Conservation (phyloP, 2,113 vertebrate species). For the Takifugu bimaculatus region DNA sequence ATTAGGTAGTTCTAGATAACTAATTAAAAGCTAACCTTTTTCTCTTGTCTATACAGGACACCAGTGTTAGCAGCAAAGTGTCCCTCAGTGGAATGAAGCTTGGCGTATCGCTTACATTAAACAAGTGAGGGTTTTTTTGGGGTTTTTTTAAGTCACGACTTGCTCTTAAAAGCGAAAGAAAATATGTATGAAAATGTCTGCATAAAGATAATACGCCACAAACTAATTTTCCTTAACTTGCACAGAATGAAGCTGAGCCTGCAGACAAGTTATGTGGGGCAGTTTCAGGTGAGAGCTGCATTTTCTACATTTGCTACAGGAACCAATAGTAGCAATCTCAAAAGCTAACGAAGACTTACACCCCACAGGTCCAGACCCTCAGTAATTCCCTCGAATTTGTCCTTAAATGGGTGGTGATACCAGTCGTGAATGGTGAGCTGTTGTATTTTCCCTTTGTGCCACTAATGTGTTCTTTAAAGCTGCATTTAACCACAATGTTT, state of each 20-base stretch:
- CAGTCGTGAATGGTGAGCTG: slow-evolving; percentile 66
- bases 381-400: slow-evolving; percentile 54
- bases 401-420: slow-evolving; percentile 60
- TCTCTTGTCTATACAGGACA: slow-evolving; percentile 39
- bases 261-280: slow-evolving; percentile 66
- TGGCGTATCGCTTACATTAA: slow-evolving; percentile 60
- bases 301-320: neutral
- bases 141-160: neutral
- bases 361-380: slow-evolving; percentile 60
- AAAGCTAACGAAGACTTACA: neutral
- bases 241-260: slow-evolving; percentile 66
- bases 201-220: slow-evolving; percentile 15
- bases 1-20: neutral
- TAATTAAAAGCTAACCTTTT: neutral
- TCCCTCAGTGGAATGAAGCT: slow-evolving; percentile 55
- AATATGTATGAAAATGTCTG: neutral
- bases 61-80: slow-evolving; percentile 58
- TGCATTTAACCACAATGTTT: neutral
- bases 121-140: slow-evolving; percentile 57
- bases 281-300: slow-evolving; percentile 63
- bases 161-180: slow-evolving; percentile 5
- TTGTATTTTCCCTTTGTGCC: too few relatives aligned
- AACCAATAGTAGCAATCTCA: neutral
- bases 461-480: too few relatives aligned
- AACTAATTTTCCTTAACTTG: slow-evolving; percentile 40